phyloP scores from a whole-genome alignment of 2,113 vertebrate genomes.

The Mixornis gularis region DNA sequence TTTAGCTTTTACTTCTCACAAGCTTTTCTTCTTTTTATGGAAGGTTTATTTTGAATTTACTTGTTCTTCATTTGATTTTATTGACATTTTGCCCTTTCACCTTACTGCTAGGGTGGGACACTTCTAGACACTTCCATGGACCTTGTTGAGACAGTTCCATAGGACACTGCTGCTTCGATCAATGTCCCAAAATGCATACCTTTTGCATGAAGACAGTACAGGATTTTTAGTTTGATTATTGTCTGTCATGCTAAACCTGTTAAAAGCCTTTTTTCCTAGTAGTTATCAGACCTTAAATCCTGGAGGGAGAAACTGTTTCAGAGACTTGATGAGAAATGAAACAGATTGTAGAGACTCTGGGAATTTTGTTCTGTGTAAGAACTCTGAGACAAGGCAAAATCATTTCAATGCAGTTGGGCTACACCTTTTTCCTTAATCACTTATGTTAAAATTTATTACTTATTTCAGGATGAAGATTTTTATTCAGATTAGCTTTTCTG shows the following conservation, averaged over 20 bases:
- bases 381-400: background rate
- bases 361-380: background rate
- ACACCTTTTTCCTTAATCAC: background rate
- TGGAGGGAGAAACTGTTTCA: background rate
- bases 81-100: background rate
- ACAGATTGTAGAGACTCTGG: background rate
- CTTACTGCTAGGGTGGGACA: background rate
- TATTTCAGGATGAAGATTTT: background rate
- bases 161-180: background rate
- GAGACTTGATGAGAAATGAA: background rate
- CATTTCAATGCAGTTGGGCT: background rate
- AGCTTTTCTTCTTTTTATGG: background rate
- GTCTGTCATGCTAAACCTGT: background rate
- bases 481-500: background rate
- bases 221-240: background rate
- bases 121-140: background rate
- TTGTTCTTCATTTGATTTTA: background rate
- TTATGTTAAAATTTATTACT: background rate
- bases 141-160: background rate
- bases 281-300: background rate
- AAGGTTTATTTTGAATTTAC: background rate
- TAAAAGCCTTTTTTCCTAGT: background rate
- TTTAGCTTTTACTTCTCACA: background rate
- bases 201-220: background rate
- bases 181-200: background rate